Conservation (phyloP, 2,113 vertebrate species). For the Salvelinus namaycush region DNA sequence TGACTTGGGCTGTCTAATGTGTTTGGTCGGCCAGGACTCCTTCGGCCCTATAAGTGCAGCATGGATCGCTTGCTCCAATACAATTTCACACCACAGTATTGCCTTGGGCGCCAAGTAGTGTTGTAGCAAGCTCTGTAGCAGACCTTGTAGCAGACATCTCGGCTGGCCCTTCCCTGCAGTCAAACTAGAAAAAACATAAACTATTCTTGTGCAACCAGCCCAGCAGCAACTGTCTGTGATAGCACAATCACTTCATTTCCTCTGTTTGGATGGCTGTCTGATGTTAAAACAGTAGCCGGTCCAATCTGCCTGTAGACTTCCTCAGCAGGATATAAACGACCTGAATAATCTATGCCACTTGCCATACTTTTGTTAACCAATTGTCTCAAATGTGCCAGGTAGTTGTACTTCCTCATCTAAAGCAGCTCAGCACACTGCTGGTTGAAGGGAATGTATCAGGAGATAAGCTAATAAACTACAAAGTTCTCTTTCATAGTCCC, state of each 20-base stretch:
- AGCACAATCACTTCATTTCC: slow-evolving; percentile 14
- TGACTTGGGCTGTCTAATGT: slow-evolving; percentile 14
- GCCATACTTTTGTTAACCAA: slow-evolving; percentile 23
- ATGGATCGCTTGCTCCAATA: slow-evolving; percentile 54
- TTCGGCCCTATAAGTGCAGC: slow-evolving; percentile 30
- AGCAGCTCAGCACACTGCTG: slow-evolving; percentile 11
- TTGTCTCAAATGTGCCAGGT: background rate
- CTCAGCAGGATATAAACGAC: slow-evolving; percentile 23
- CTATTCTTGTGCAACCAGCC: slow-evolving; percentile 43
- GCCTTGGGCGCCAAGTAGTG: slow-evolving; percentile 19
- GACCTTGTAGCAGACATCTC: slow-evolving; percentile 37
- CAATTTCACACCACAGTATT: too few relatives aligned
- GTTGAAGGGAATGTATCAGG: background rate
- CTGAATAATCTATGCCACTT: slow-evolving; percentile 21
- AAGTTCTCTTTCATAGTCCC: background rate
- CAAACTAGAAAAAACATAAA: slow-evolving; percentile 39
- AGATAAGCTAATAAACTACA: background rate
- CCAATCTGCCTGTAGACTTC: slow-evolving; percentile 17
- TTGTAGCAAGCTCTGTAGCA: slow-evolving; percentile 28
- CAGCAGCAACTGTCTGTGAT: slow-evolving; percentile 32
- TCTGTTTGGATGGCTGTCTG: slow-evolving; percentile 35
- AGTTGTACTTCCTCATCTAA: slow-evolving; percentile 19
- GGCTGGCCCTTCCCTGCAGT: slow-evolving; percentile 43
- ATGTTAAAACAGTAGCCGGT: slow-evolving; percentile 30
- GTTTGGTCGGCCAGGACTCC: slow-evolving; percentile 40